A percentile compares a stretch with the other conserved stretches of the same genome.
phyloP scores from a whole-genome alignment of 2,797 vertebrate genomes.

The Gambusia yucatana region DNA sequence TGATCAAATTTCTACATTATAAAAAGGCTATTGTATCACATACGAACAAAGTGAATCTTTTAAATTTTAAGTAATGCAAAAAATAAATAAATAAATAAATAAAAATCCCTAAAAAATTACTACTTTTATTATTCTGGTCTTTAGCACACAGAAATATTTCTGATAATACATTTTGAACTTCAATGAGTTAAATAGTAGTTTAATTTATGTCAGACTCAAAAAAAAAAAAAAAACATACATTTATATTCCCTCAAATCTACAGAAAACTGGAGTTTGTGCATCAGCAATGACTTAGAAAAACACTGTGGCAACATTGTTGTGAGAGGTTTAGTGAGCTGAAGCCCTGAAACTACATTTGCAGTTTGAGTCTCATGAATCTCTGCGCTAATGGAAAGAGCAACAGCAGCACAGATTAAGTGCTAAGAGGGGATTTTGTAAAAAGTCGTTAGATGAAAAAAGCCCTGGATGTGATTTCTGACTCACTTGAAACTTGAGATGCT shows the following conservation, averaged over 20 bases:
- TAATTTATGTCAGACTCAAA: neutral
- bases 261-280: neutral
- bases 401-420: constrained; percentile 24
- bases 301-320: neutral
- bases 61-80: neutral
- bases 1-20: neutral
- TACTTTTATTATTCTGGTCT: neutral
- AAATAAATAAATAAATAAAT: neutral
- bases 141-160: neutral
- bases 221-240: neutral
- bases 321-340: constrained; percentile 4
- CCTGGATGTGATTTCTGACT: constrained; percentile 19
- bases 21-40: neutral
- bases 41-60: neutral
- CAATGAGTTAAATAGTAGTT: neutral
- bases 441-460: constrained; percentile 28
- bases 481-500: constrained; percentile 1
- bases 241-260: neutral
- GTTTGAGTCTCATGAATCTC: constrained; percentile 19
- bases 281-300: neutral
- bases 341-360: constrained; percentile 16
- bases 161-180: neutral
- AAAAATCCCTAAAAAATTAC: neutral
- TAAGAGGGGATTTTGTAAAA: constrained; percentile 15
- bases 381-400: constrained; percentile 32